Percentiles rank a stretch among this genome's conserved stretches.
phyloP scores from a whole-genome alignment of 2,888 invertebrate species.

The Xestia c-nigrum region DNA sequence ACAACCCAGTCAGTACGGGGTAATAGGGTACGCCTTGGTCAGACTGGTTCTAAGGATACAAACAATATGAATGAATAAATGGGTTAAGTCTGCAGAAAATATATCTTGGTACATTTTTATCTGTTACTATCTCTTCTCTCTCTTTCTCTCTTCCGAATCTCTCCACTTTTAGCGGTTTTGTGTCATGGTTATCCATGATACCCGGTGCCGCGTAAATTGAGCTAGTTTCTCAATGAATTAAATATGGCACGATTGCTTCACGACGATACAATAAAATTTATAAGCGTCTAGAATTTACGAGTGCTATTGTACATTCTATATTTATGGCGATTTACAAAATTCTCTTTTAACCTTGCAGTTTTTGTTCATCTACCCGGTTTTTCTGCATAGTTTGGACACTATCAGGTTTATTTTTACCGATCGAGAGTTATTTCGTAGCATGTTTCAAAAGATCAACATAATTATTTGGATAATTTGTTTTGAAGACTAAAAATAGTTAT shows the following conservation, averaged over 20 bases:
- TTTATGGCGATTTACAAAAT: conserved; percentile 2
- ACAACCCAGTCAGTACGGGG: neutral
- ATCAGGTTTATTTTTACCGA: neutral
- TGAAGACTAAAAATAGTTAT: neutral
- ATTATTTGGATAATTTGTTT: neutral
- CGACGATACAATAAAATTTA: conserved; percentile 19
- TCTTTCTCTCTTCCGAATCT: no score
- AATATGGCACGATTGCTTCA: conserved; percentile 7
- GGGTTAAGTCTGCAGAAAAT: neutral
- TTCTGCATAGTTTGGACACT: neutral
- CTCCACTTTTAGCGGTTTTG: no score
- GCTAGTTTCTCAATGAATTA: conserved; percentile 15
- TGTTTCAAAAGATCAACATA: neutral
- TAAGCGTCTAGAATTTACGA: neutral
- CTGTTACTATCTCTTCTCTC: no score
- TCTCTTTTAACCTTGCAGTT: neutral
- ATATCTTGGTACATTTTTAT: neutral
- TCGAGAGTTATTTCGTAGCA: neutral
- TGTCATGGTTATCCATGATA: no score
- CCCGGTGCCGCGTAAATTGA: neutral
- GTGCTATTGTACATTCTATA: conserved; percentile 1
- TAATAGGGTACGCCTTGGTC: neutral
- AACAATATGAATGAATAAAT: neutral
- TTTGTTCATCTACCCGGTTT: neutral
- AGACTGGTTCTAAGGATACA: neutral